Evolutionary conservation across 1,140 invertebrate genomes (phyloP).

Genomic region (Lepidurus arcticus): DNA sequence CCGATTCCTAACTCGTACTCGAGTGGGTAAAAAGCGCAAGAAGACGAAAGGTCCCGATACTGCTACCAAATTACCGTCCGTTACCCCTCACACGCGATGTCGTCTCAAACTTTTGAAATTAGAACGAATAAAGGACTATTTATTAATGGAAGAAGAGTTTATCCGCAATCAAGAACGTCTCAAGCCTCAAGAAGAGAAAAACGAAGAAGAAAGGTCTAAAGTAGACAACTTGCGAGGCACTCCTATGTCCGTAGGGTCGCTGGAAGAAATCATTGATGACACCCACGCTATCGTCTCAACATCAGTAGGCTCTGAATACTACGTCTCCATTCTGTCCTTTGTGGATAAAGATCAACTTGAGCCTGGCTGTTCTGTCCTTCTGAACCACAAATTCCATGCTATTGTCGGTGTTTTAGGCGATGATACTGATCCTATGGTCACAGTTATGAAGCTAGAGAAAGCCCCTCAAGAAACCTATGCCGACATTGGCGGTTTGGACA

Average conservation of each 20-base stretch:
- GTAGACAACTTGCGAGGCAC: conserved; percentile 98
- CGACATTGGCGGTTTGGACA: conserved; percentile 98
- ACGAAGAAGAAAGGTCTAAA: conserved; percentile 60
- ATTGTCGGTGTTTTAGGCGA: conserved; percentile 97
- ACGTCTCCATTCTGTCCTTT: conserved; percentile 98
- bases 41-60: conserved; percentile 95
- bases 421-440: conserved; percentile 99
- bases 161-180: conserved; percentile 96
- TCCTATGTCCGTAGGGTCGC: conserved; percentile 98
- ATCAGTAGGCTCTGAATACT: conserved; percentile 98
- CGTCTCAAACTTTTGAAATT: conserved; percentile 90
- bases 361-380: conserved; percentile 94
- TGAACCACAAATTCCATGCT: conserved; percentile 98
- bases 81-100: conserved; percentile 96
- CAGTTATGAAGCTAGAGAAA: conserved; percentile 99
- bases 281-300: conserved; percentile 99
- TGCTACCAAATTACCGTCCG: conserved; percentile 89
- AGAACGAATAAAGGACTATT: conserved; percentile 97
- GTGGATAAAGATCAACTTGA: conserved; percentile 99
- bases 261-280: conserved; percentile 99
- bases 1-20: conserved; percentile 95
- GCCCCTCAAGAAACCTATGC: conserved; percentile 99
- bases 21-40: conserved; percentile 98
- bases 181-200: conserved; percentile 92
- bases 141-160: conserved; percentile 99